Conservation (phyloP, 2,797 vertebrate species). For the Danio albolineatus region DNA sequence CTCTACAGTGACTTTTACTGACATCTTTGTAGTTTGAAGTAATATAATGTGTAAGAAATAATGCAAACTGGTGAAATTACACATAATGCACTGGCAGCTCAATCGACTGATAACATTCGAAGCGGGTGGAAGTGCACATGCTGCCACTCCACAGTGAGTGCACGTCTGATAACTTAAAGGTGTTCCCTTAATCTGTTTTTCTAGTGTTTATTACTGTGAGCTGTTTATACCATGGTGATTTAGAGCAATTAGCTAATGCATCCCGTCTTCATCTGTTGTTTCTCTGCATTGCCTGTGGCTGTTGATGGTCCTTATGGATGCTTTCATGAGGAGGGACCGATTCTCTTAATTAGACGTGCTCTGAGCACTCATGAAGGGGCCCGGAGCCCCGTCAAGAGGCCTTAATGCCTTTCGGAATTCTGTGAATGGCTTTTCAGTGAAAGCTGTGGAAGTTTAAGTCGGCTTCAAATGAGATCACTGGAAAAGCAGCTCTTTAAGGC, state of each 20-base stretch:
- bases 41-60: too few species aligned
- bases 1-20: too few species aligned
- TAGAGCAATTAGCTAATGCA: slow-evolving; percentile 26
- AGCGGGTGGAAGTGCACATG: too few species aligned
- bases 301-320: slow-evolving; percentile 39
- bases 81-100: too few species aligned
- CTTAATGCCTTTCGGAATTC: slow-evolving; percentile 68
- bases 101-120: too few species aligned
- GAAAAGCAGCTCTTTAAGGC: slow-evolving; percentile 70
- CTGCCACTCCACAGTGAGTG: too few species aligned
- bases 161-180: too few species aligned
- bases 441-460: slow-evolving; percentile 70
- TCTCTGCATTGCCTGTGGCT: slow-evolving; percentile 37
- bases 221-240: neutral
- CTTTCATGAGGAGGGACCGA: slow-evolving; percentile 44
- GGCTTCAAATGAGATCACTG: slow-evolving; percentile 70
- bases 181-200: too few species aligned
- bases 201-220: too few species aligned
- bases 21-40: too few species aligned
- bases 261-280: slow-evolving; percentile 14
- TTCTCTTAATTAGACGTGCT: slow-evolving; percentile 58
- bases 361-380: slow-evolving; percentile 37
- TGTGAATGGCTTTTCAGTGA: slow-evolving; percentile 72
- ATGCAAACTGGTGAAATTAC: too few species aligned
- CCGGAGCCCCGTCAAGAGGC: slow-evolving; percentile 35